Evolutionary conservation across 1,140 invertebrate species (phyloP).

Genomic region (Phymorhynchus buccinoides): DNA sequence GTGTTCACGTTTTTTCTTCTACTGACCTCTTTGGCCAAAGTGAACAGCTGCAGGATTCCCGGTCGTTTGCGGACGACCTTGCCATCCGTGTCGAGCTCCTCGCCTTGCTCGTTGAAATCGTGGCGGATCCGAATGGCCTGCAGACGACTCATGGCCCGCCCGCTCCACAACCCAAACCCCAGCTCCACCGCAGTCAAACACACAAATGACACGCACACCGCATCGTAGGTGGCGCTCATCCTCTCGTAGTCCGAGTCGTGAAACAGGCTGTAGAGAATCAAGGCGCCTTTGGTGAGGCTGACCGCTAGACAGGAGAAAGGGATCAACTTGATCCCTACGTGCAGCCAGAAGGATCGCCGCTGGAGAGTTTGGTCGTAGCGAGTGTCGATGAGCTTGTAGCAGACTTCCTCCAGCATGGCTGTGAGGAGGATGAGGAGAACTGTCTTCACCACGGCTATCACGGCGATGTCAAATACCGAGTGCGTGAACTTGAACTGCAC

Average conservation of each 20-base stretch:
- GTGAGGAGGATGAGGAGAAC: slow-evolving; percentile 50
- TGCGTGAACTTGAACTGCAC: slow-evolving; percentile 58
- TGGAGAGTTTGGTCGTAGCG: slow-evolving; percentile 47
- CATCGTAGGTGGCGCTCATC: slow-evolving; percentile 69
- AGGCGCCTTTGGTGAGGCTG: slow-evolving; percentile 58
- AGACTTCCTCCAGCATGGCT: slow-evolving; percentile 53
- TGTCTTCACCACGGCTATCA: slow-evolving; percentile 58
- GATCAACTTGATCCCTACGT: slow-evolving; percentile 47
- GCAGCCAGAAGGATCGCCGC: slow-evolving; percentile 40
- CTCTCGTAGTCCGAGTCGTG: slow-evolving; percentile 53
- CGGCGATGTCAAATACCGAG: slow-evolving; percentile 69
- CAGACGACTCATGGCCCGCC: slow-evolving; percentile 57
- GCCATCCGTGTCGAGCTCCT: slow-evolving; percentile 67
- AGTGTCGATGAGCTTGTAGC: slow-evolving; percentile 53
- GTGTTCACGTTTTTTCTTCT: too few species aligned
- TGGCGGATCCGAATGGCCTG: slow-evolving; percentile 59
- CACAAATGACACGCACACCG: slow-evolving; percentile 58
- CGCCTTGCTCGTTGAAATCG: slow-evolving; percentile 62
- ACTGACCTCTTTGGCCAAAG: slow-evolving; percentile 69
- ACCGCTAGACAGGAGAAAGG: slow-evolving; percentile 50
- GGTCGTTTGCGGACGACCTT: slow-evolving; percentile 59
- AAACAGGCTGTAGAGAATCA: slow-evolving; percentile 59
- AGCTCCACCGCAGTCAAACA: slow-evolving; percentile 60
- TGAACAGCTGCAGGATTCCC: slow-evolving; percentile 56
- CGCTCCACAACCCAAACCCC: slow-evolving; percentile 51